Base-by-base conservation (phyloP, 2,888 invertebrate species). In the Schizotus pectinicornis region DNA sequence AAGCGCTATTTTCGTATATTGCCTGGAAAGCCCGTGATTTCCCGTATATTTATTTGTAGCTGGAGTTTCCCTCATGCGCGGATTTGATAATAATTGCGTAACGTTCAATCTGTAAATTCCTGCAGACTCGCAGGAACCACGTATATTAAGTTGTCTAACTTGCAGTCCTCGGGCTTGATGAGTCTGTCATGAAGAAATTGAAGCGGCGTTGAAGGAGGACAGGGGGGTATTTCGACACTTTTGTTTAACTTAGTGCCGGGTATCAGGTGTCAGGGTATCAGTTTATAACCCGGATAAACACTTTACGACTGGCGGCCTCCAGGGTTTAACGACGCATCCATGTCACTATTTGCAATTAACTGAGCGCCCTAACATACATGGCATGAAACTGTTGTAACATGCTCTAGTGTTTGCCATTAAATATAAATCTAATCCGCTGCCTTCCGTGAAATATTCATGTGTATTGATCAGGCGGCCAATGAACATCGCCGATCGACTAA, bases 301-400 rank as follows among this genome's bases (percentile, higher is more conserved):
- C 67, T 76, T 76, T 76, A 76, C 74, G 75, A 75, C 71, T 70
- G 70, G 62, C 67, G 68, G 70, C 69, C 68, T 72, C 63, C 65
- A 55, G 63, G 67, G 71, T 72, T 74, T 75, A 75, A 74, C 71
- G 67, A 67, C 73, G 65, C 64, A 68, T 70, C 65, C 70, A 68
- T 73, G 74, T 72, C 74, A 70, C 72, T 70, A 66, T 71, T 68
- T 65, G 71, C 73, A 74, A 75, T 76, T 76, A 76, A 76, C 69
- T 56, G 39, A 7, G 37, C 57, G 45, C 13, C 56, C 12, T 45
- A 45, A 48, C 33, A 9, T 33, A 42, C 45, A 32, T 45, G 49
- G 49, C 36, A 11, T 14, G n/a, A 7, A 56, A 43, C n/a, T 49
- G 31, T 46, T 46, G 38, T 31, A 37, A 35, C 13, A 36, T 48